A percentile compares a stretch with the other conserved stretches of the same genome.
Conservation (phyloP, 2,888 invertebrate genomes). For the Epistrophella euchroma region DNA sequence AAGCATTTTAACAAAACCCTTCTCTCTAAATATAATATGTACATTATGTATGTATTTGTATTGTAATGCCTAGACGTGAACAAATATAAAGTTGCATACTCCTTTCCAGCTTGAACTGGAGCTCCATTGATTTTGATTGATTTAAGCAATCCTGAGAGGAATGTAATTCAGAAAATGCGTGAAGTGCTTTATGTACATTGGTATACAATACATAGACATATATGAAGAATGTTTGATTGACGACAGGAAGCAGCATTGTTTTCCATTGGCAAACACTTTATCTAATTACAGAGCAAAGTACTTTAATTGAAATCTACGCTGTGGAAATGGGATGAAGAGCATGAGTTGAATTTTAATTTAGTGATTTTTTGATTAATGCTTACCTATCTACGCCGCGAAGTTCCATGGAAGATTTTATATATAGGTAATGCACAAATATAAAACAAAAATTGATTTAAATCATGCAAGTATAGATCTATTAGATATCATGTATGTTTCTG, state of each 20-base stretch:
- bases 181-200: background rate
- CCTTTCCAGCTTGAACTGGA: conserved; percentile 2
- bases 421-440: no score
- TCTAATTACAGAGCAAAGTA: conserved; percentile 65
- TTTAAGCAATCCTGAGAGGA: conserved; percentile 44
- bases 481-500: no score
- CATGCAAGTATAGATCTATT: no score
- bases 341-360: conserved; percentile 53
- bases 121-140: conserved; percentile 51
- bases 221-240: conserved; percentile 66
- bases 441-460: no score
- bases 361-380: background rate
- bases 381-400: background rate
- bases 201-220: background rate
- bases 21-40: background rate
- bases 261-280: conserved; percentile 57
- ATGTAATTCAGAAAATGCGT: conserved; percentile 65
- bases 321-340: conserved; percentile 6
- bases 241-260: conserved; percentile 61
- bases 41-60: no score
- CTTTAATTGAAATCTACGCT: conserved; percentile 64
- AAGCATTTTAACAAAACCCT: conserved; percentile 34
- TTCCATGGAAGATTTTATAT: no score
- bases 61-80: conserved; percentile 57
- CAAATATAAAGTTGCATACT: conserved; percentile 38